Conservation (phyloP, 2,888 invertebrate genomes). For the Spilarctia lutea region DNA sequence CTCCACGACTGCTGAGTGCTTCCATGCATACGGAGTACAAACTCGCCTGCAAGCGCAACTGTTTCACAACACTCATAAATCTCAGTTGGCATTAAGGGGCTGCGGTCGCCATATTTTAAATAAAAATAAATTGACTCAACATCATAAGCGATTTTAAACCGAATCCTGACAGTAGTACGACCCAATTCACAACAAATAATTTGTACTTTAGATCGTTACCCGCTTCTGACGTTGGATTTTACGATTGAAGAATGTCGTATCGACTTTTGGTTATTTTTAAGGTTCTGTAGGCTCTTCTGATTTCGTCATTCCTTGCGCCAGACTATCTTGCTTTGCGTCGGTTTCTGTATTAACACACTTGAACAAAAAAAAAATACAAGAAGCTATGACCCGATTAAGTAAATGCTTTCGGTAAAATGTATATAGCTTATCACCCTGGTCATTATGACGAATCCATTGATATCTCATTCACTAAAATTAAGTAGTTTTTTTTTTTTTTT, state of each 20-base stretch:
- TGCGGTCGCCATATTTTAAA: constrained; percentile 64
- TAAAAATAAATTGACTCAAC: constrained; percentile 65
- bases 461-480: too few species aligned
- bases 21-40: constrained; percentile 70
- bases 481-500: too few species aligned
- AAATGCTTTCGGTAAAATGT: too few species aligned
- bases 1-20: constrained; percentile 68
- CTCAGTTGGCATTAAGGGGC: constrained; percentile 67
- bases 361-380: too few species aligned
- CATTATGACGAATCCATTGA: too few species aligned
- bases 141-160: constrained; percentile 63
- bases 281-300: too few species aligned
- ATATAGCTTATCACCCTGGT: too few species aligned
- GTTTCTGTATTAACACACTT: too few species aligned
- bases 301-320: too few species aligned
- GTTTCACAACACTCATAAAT: constrained; percentile 76
- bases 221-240: constrained; percentile 73
- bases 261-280: constrained; percentile 42
- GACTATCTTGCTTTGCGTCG: too few species aligned
- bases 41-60: constrained; percentile 66
- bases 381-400: too few species aligned
- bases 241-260: constrained; percentile 65
- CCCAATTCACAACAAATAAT: constrained; percentile 64
- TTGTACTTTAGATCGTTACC: constrained; percentile 60
- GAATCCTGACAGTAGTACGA: constrained; percentile 60